These are phyloP conservation scores for Natator depressus DNA, from an alignment of 2,113 vertebrate species.

Conservation along the genomic window DNA sequence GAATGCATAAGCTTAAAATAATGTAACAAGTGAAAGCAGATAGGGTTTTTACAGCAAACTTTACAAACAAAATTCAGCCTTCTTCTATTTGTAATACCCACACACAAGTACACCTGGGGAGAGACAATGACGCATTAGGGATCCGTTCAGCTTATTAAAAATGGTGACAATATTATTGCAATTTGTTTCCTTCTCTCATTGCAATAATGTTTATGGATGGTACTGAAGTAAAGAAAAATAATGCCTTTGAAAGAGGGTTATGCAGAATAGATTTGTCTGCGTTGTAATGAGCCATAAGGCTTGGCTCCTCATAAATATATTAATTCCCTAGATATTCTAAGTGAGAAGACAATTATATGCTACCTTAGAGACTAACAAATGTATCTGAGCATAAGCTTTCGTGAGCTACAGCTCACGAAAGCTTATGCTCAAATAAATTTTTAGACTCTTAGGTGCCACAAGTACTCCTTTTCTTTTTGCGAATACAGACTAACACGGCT, in stretches of 20 bases:
- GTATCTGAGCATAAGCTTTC: too few species aligned
- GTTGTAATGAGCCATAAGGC: neutral
- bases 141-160: neutral
- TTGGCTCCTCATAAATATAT: neutral
- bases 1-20: neutral
- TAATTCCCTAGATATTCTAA: neutral
- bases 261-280: neutral
- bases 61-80: neutral
- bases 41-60: neutral
- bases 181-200: neutral
- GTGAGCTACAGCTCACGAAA: too few species aligned
- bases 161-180: neutral
- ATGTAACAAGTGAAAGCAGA: neutral
- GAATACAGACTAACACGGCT: too few species aligned
- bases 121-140: neutral
- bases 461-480: too few species aligned
- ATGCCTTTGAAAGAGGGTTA: neutral
- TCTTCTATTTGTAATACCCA: neutral
- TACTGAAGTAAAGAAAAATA: neutral
- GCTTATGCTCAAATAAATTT: too few species aligned
- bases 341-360: neutral
- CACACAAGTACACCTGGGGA: neutral
- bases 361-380: neutral
- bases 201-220: neutral
- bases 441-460: too few species aligned